Evolutionary conservation across 92 coral and sea anemone genomes (phyloP), one percentile per base, ranked within the genome.

Genomic region (Umimayanthus chanpuru): DNA sequence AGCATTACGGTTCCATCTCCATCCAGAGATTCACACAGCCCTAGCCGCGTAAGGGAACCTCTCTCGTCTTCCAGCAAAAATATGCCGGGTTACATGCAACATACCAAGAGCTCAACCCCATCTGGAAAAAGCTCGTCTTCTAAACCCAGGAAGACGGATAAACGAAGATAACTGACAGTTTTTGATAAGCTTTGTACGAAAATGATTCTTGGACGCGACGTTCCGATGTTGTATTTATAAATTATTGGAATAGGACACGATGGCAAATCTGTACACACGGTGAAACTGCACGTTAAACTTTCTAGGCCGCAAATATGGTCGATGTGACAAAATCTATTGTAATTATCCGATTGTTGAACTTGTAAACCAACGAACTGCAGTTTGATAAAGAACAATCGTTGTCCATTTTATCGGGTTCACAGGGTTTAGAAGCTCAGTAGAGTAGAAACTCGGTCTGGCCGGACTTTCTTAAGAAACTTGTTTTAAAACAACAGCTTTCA

Each of bases 21-120:
- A 20, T n/a, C 65, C 36, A 81, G 73, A 64, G 85, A 81, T 14
- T 81, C 85, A 41, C 82, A 78, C 65, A 78, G 82, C 49, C 82
- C 82, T n/a, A 50, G 30, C 38, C 82, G 82, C 32, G 36, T 25
- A 50, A 81, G 70, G 30, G 85, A 81, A 36, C 49, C 85, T 18
- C n/a, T 39, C n/a, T 81, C 85, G 0, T 61, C 85, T 21, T 61
- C 85, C 10, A 43, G 85, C 25, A 81, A 67, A 65, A 44, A 58
- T 28, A 23, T 39, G 65, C 73, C 85, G 25, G 47, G 85, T 1
- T 81, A 81, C 21, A 64, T 39, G 73, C 85, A 81, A 81, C 85
- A 65, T 40, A 81, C 85, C 32, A 81, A 38, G 58, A 65, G 74
- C 47, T 81, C 73, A 40, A 21, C 5, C 10, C 79, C 79, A 25